Conservation (phyloP, 2,888 invertebrate genomes). For the Thysanoteuthis rhombus region DNA sequence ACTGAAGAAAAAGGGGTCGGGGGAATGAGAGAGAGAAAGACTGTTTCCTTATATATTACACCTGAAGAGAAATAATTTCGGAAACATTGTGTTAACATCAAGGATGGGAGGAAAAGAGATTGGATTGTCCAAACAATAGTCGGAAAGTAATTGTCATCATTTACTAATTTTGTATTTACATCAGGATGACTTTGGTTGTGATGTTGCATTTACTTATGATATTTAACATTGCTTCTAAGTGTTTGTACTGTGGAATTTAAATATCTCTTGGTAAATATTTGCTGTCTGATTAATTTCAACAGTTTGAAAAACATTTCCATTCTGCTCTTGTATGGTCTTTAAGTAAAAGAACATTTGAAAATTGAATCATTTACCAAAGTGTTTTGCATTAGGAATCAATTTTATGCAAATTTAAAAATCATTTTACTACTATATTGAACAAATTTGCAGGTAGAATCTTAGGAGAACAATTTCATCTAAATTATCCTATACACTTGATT, state of each 20-base stretch:
- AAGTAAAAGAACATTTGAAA: not conserved
- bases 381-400: not conserved
- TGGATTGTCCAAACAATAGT: no score
- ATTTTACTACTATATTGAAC: not conserved
- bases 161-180: slow-evolving; percentile 14
- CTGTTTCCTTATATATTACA: no score
- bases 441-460: not conserved
- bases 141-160: no score
- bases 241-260: not conserved
- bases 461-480: not conserved
- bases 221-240: not conserved
- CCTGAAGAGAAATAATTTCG: no score
- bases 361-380: not conserved
- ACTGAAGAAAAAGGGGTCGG: no score
- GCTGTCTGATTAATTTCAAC: not conserved
- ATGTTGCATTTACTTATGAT: not conserved
- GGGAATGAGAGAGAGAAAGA: no score
- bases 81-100: no score
- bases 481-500: no score
- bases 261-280: not conserved
- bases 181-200: not conserved
- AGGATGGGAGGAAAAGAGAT: no score
- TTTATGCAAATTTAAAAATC: not conserved
- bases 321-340: not conserved
- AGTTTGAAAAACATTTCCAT: not conserved